Evolutionary conservation across 2,888 invertebrate species (phyloP), one percentile per base, ranked within the genome.

Genomic region (Euclidia mi): DNA sequence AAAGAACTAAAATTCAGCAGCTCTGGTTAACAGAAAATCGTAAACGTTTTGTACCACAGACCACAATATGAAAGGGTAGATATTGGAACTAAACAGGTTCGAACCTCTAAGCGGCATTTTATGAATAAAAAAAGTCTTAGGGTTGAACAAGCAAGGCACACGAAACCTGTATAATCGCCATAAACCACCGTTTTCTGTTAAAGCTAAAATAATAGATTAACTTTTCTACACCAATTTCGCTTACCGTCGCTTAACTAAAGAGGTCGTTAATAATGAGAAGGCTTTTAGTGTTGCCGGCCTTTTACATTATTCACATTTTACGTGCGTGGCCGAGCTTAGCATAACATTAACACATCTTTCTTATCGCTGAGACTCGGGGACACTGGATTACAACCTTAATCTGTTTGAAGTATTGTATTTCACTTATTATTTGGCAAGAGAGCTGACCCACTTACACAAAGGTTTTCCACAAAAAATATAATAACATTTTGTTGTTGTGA

Each of bases 301-400:
- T 72, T 72, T 79, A 66, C 65, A 80, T 80, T 73, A 81, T 75
- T 80, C 69, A 81, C 72, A 44, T 44, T 56, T 14, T 14, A 56
- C 48, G 63, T 69, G 55, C 63, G 64, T 66, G 67, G 56, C 45
- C 56, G 38, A 52, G 65, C 51, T 70, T 67, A 65, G 44, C 46
- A 61, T 48, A 50, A 55, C 38, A 56, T 53, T 37, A 51, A 42
- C 6, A 2, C 34, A 29, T 42, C 10, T 40, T 25, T 9, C 25
- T 20, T 40, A 11, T 40, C 11, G 20, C 10, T 20, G 20, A 40
- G 10, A 3, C 17, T 18, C 17, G 2, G n/a, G 3, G 37, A 37
- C 15, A 7, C 37, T 14, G 18, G 37, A 37, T 15, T 12, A 37
- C 18, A 37, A 18, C 10, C 15, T 18, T 37, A 34, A 34, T 15